Conservation (phyloP, 37 sponge, comb jelly and placozoan genomes). For the Lycopodina hypogea region DNA sequence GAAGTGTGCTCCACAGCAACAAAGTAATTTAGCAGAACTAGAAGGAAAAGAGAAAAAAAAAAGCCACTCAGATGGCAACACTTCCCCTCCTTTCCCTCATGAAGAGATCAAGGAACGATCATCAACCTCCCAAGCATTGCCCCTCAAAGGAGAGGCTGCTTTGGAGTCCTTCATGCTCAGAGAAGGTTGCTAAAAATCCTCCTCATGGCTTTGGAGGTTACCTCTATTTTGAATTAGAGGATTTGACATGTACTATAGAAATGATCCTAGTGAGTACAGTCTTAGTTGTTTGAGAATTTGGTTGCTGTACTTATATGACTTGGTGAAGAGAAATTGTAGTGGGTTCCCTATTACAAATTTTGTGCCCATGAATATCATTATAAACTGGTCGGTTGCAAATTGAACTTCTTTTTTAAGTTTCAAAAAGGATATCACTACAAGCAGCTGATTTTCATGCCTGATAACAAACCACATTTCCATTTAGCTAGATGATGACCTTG, state of each 20-base stretch:
- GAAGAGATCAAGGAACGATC: constrained; percentile 46
- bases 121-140: constrained; percentile 44
- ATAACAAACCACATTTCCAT: too few species aligned
- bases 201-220: constrained; percentile 85
- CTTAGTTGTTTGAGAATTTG: too few species aligned
- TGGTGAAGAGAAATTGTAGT: not conserved
- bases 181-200: constrained; percentile 48
- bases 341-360: not conserved
- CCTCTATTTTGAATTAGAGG: constrained; percentile 81
- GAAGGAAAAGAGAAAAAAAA: not conserved
- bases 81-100: constrained; percentile 44
- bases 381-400: too few species aligned
- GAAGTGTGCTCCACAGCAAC: too few species aligned
- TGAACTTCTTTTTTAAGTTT: too few species aligned
- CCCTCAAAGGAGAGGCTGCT: constrained; percentile 11
- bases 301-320: too few species aligned
- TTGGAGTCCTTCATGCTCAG: constrained; percentile 28
- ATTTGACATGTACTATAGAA: constrained; percentile 98
- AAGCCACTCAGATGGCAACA: constrained; percentile 67
- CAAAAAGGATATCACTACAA: too few species aligned
- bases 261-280: constrained; percentile 99
- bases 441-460: too few species aligned
- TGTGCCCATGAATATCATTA: too few species aligned
- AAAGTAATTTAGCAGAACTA: too few species aligned
- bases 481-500: too few species aligned